Evolutionary conservation across 2,888 invertebrate species (phyloP).

Genomic region (Mythimna vitellina): DNA sequence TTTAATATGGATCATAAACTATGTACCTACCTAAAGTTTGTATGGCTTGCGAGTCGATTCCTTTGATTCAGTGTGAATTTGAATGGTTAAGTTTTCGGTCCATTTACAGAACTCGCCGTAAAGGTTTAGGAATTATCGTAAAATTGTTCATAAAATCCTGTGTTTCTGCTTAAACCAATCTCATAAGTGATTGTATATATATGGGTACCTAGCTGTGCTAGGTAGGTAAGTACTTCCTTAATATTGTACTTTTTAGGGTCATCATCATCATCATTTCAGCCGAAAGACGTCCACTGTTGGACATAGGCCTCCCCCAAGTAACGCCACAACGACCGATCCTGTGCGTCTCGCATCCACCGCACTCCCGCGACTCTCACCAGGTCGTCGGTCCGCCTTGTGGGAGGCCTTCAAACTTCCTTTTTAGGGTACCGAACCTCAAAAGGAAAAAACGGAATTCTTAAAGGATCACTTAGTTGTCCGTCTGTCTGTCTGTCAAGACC

Average conservation of each 20-base stretch:
- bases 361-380: too few relatives aligned
- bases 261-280: too few relatives aligned
- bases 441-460: too few relatives aligned
- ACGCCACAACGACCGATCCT: too few relatives aligned
- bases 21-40: neutral
- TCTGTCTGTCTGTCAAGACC: too few relatives aligned
- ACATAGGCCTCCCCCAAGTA: too few relatives aligned
- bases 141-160: constrained; percentile 38
- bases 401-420: too few relatives aligned
- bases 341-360: too few relatives aligned
- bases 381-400: too few relatives aligned
- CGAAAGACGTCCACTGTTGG: too few relatives aligned
- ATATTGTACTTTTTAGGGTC: neutral
- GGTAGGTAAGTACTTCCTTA: neutral
- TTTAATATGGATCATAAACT: neutral
- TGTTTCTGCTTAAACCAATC: neutral
- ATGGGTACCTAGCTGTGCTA: neutral
- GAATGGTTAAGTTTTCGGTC: constrained; percentile 11
- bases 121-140: constrained; percentile 42
- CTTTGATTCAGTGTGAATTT: constrained; percentile 17
- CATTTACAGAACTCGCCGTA: constrained; percentile 41
- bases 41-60: neutral
- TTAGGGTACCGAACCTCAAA: too few relatives aligned
- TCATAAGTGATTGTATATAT: neutral
- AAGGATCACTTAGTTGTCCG: too few relatives aligned